phyloP scores from a whole-genome alignment of 2,797 vertebrate species.

The Labroides dimidiatus region DNA sequence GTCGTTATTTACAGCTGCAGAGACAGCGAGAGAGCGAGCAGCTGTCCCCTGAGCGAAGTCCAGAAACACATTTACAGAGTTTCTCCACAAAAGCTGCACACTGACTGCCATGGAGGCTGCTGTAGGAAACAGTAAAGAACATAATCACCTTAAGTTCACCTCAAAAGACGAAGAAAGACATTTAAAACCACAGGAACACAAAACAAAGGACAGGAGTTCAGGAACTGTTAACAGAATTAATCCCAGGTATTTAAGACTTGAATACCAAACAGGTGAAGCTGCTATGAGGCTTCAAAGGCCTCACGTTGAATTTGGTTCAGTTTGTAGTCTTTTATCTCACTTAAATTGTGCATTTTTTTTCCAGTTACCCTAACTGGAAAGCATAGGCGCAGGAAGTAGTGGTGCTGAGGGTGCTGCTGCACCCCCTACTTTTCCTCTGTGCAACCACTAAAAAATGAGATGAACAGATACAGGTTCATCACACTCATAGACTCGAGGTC shows the following conservation, averaged over 20 bases:
- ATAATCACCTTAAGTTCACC: conserved; percentile 11
- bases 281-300: too few relatives aligned
- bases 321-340: not conserved
- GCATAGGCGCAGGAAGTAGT: too few relatives aligned
- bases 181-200: conserved; percentile 7
- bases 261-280: not conserved
- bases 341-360: not conserved
- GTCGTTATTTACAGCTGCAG: conserved; percentile 36
- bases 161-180: not conserved
- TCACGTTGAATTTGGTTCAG: not conserved
- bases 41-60: not conserved
- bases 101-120: conserved; percentile 3
- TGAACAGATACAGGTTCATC: too few relatives aligned
- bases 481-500: too few relatives aligned
- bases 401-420: too few relatives aligned
- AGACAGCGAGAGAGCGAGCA: not conserved
- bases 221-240: too few relatives aligned
- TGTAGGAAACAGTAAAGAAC: conserved; percentile 1
- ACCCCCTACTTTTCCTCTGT: too few relatives aligned
- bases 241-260: not conserved
- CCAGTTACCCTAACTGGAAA: too few relatives aligned
- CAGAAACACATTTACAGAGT: conserved; percentile 39
- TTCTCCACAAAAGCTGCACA: not conserved
- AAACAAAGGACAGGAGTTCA: not conserved
- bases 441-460: too few relatives aligned